Evolutionary conservation across 2,797 vertebrate species (phyloP), one percentile per base, ranked within the genome.

Genomic region (Sebastes iracundus): DNA sequence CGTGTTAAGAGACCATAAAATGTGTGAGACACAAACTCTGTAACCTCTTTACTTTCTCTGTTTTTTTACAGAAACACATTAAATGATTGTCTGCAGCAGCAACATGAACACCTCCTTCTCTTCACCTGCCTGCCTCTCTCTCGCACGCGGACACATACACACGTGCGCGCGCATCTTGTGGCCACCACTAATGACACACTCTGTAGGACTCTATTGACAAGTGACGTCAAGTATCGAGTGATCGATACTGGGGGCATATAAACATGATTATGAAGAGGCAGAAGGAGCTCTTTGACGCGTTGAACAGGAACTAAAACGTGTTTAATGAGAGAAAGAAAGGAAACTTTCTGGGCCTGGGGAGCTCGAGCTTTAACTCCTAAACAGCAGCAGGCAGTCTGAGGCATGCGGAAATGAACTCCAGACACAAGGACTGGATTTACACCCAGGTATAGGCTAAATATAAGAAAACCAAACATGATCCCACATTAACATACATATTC

Each of bases 321-420:
- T 61, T 70, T 9, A 1, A 11, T 0, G 28, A 1, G 12, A 32
- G 12, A 62, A 22, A 32, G 12, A 62, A 22, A 60, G 16, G 10
- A 69, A 89, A 87, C 79, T 85, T 88, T 78, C 7, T 16, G 8
- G n/a, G 68, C 3, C n/a, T 7, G 32, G 8, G 53, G 49, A 73
- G 75, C 25, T 88, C 32, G 33, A 27, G 62, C 53, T 33, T 14
- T 11, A 38, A 38, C 73, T 76, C 53, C 23, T 22, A 38, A 56
- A 64, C 80, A 64, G 63, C 82, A 64, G 66, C 58, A 42, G 81
- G 9, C 67, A 58, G 69, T 65, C 49, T 25, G 22, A 81, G 85
- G 84, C 90, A 94, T 89, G 92, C 93, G 93, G 93, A 94, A 95
- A 94, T 90, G 84, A 86, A 76, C 14, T 42, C 52, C 73, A 59